These are phyloP conservation scores for Ictalurus punctatus DNA, from an alignment of 2,113 vertebrate genomes.

Conservation along the genomic window DNA sequence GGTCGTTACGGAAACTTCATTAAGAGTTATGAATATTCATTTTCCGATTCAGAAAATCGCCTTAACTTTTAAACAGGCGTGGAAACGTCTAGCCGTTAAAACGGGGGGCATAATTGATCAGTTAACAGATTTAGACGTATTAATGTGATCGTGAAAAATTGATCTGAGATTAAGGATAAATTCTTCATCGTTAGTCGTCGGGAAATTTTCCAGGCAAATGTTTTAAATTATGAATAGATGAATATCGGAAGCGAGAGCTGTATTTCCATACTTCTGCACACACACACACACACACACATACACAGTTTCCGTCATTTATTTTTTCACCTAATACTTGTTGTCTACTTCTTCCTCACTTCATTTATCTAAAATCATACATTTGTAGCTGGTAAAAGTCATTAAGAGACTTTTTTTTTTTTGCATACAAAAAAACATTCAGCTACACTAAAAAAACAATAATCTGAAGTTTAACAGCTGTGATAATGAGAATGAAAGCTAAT, in stretches of 20 bases:
- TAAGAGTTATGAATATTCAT: constrained; percentile 88
- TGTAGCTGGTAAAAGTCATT: not conserved
- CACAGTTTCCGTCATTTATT: not conserved
- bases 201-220: constrained; percentile 23
- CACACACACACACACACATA: not conserved
- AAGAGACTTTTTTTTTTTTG: not conserved
- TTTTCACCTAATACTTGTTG: not conserved
- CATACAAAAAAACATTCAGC: not conserved
- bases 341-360: not conserved
- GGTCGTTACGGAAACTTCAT: constrained; percentile 72
- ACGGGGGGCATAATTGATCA: constrained; percentile 75
- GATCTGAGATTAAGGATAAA: constrained; percentile 62
- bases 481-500: not conserved
- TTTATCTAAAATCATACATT: not conserved
- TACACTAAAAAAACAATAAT: too few species aligned
- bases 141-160: constrained; percentile 77
- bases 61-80: constrained; percentile 60
- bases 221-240: constrained; percentile 29
- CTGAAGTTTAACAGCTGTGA: not conserved
- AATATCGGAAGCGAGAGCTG: not conserved
- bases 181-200: constrained; percentile 47
- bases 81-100: constrained; percentile 61
- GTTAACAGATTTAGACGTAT: constrained; percentile 82
- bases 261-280: not conserved
- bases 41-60: constrained; percentile 68